These are phyloP conservation scores for Pherbina coryleti DNA, from an alignment of 2,888 invertebrate genomes.

Conservation along the genomic window DNA sequence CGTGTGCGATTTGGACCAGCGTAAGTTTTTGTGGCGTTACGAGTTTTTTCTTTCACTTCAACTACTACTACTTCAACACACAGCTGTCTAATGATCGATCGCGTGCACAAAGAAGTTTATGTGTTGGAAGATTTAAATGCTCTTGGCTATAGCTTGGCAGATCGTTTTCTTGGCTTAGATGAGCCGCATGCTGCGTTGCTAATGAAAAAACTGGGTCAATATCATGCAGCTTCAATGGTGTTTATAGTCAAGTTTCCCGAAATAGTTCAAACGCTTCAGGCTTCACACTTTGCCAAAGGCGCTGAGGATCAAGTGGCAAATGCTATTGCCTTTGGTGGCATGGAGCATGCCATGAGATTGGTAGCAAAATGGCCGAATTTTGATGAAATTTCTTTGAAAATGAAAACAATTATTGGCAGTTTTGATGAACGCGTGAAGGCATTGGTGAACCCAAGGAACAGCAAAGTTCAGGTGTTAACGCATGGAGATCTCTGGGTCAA, in stretches of 20 bases:
- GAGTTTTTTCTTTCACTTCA: background rate
- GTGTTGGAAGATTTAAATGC: constrained; percentile 67
- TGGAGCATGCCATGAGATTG: constrained; percentile 47
- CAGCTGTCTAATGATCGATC: constrained; percentile 55
- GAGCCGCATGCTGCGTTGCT: constrained; percentile 70
- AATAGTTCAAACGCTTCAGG: constrained; percentile 39
- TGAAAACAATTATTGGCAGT: constrained; percentile 52
- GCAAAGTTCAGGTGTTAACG: constrained; percentile 66
- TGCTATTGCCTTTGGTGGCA: constrained; percentile 51
- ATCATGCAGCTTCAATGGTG: constrained; percentile 72
- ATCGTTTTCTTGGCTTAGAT: constrained; percentile 71
- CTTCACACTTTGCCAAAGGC: constrained; percentile 51
- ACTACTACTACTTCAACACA: background rate
- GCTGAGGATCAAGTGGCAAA: constrained; percentile 42
- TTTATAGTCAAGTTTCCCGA: constrained; percentile 48
- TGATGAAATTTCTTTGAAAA: constrained; percentile 65
- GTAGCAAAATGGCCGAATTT: constrained; percentile 61
- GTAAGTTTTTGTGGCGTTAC: background rate
- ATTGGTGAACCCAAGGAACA: constrained; percentile 49
- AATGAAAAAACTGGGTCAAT: constrained; percentile 71
- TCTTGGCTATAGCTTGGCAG: constrained; percentile 70
- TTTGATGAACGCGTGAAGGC: constrained; percentile 52
- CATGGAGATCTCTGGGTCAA: constrained; percentile 72
- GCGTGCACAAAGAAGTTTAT: constrained; percentile 53
- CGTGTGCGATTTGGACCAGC: background rate